Conservation (phyloP, 2,888 invertebrate genomes). For the Drosophila infuscata region DNA sequence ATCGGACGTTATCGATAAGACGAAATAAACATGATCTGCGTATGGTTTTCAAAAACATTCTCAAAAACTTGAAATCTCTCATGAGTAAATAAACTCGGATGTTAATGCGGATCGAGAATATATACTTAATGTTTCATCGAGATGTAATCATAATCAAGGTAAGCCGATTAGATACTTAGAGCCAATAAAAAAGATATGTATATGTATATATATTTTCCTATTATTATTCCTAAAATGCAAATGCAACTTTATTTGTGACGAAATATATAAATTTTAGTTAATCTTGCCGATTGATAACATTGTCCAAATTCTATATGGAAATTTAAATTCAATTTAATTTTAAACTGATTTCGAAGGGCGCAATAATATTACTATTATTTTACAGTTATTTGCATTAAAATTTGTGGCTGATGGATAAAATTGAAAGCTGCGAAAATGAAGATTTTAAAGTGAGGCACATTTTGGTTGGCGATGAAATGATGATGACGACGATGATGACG, state of each 20-base stretch:
- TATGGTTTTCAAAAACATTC: too few species aligned
- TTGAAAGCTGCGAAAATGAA: constrained; percentile 3
- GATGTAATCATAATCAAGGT: too few species aligned
- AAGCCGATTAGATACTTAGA: too few species aligned
- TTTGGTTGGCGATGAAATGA: background rate
- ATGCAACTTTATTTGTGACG: background rate
- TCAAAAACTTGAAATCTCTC: too few species aligned
- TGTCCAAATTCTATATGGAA: background rate
- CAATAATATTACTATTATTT: background rate
- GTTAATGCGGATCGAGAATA: background rate
- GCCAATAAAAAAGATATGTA: too few species aligned
- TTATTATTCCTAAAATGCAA: background rate
- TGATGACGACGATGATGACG: background rate
- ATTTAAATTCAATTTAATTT: background rate
- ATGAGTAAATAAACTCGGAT: too few species aligned
- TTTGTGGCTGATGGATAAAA: background rate
- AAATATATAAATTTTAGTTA: background rate
- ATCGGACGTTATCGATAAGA: too few species aligned
- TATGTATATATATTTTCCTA: too few species aligned
- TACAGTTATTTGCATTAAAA: background rate
- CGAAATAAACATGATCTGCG: background rate
- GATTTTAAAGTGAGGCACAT: constrained; percentile 19
- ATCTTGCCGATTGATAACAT: background rate
- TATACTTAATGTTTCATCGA: background rate
- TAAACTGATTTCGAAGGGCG: background rate